Base-by-base conservation (phyloP, 2,888 invertebrate genomes). In the Bellardia pandia region DNA sequence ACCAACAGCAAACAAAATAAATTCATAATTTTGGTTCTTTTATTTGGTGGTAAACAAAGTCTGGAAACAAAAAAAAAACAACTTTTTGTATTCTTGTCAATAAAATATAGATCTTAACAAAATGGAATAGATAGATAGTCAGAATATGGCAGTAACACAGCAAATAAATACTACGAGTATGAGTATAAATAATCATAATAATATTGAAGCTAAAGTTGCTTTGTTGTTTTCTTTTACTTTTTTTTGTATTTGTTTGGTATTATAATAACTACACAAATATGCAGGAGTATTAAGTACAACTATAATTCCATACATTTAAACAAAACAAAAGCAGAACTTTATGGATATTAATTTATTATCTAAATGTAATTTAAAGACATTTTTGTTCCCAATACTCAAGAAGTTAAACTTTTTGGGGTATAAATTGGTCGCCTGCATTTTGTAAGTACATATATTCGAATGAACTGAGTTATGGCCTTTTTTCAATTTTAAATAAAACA, bases 1-100 rank as follows among this genome's bases (percentile, higher is more conserved):
- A 37, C 53, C 40, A 69, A 53, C 33, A 56, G 14, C 62, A 37
- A 58, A 56, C 6, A 68, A 81, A 81, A 74, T 75, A 81, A 68
- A 91, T 85, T 90, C 90, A 90, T 89, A 86, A 89, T 89, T 88
- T 88, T 88, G 89, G 89, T 90, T 89, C 90, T 90, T 90, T 90
- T 89, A 68, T 75, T 71, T 13, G 33, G 51, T 69, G 56, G 60
- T 56, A 75, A 68, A 68, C 48, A 78, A 37, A 58, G 13, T 56
- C 8, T 3, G 40, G 5, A 3, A 30, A 42, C 45, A 33, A 78
- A 48, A 51, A 48, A 58, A 68, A 33, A 14, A 51, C 5, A 64
- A 37, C 23, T 53, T 66, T 66, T 71, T 68, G 33, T 74, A 13
- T 72, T 42, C 48, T 51, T 71, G 58, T 79, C 79, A 79, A 84